Conservation (phyloP, 2,113 vertebrate species). For the Thomomys bottae region DNA sequence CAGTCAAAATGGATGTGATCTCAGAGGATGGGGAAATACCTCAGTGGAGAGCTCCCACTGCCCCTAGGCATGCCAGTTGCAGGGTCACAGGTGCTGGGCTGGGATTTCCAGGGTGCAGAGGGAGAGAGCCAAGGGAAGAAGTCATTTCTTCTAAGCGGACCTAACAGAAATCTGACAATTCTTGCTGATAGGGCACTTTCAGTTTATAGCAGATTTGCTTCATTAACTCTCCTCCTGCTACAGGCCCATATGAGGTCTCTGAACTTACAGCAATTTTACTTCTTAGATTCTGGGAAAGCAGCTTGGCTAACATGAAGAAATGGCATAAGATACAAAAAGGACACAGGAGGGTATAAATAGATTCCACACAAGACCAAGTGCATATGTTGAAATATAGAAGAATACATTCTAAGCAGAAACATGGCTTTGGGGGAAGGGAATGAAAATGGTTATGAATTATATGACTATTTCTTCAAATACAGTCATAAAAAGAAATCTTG, state of each 20-base stretch:
- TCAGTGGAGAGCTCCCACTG: too few relatives aligned
- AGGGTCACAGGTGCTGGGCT: too few relatives aligned
- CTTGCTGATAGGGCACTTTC: not conserved
- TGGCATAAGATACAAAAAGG: not conserved
- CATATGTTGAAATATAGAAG: not conserved
- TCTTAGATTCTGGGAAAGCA: not conserved
- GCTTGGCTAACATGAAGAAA: slow-evolving; percentile 3
- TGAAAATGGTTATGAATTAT: not conserved
- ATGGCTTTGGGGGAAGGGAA: not conserved
- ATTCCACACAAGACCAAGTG: not conserved
- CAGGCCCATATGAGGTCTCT: not conserved
- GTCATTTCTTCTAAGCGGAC: too few relatives aligned
- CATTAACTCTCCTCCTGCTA: not conserved
- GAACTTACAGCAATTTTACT: slow-evolving; percentile 27
- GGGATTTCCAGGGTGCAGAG: too few relatives aligned
- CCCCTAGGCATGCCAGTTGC: too few relatives aligned
- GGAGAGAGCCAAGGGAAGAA: too few relatives aligned
- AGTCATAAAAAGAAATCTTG: not conserved
- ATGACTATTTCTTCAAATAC: not conserved
- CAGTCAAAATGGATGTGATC: too few relatives aligned
- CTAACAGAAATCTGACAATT: not conserved
- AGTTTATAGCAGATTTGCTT: not conserved
- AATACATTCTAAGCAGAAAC: not conserved
- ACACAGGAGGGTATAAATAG: not conserved
- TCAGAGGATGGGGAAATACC: too few relatives aligned